Evolutionary conservation across 2,888 invertebrate species (phyloP), one percentile per base, ranked within the genome.

Genomic region (Cheilosia vernalis): DNA sequence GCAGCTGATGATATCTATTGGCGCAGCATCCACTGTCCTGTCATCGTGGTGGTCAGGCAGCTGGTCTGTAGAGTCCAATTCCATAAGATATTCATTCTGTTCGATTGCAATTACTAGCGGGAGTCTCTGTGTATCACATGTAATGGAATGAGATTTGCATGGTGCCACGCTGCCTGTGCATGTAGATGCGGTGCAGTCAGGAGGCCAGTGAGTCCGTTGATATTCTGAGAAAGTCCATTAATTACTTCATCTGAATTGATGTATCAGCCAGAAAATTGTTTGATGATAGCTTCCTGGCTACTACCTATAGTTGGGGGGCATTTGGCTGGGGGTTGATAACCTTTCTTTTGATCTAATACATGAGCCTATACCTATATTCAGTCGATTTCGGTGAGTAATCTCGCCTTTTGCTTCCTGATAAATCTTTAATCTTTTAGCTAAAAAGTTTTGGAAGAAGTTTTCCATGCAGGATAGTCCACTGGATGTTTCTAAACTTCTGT

Each of bases 11-110:
- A 15, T 63, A 61, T 61, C 72, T 61, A 19, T 30, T 51, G 19
- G 10, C 24, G 13, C 19, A 42, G 53, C 61, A 67, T 72, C n/a
- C 53, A 42, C 51, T 51, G 49, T 72, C 72, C 72, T 72, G 72
- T 72, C 61, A 53, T 53, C 72, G 40, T 42, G 51, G 61, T 72
- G 60, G 72, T 30, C 53, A 42, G 19, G 19, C 51, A 53, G 30
- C 61, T 61, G 42, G 51, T 6, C 27, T 27, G 27, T 9, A 37
- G 40, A 72, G 24, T 30, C 53, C 60, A 44, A 53, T 49, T 42
- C 42, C 40, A 51, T 37, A 30, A 19, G 24, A 61, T 60, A 61
- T 61, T 19, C 51, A 10, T 40, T 61, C 53, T 24, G 30, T 61
- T 53, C 61, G 42, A 61, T 53, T 42, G 72, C 72, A 55, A 72